Evolutionary conservation across 2,888 invertebrate genomes (phyloP).

Genomic region (Cataglyphis albicans): DNA sequence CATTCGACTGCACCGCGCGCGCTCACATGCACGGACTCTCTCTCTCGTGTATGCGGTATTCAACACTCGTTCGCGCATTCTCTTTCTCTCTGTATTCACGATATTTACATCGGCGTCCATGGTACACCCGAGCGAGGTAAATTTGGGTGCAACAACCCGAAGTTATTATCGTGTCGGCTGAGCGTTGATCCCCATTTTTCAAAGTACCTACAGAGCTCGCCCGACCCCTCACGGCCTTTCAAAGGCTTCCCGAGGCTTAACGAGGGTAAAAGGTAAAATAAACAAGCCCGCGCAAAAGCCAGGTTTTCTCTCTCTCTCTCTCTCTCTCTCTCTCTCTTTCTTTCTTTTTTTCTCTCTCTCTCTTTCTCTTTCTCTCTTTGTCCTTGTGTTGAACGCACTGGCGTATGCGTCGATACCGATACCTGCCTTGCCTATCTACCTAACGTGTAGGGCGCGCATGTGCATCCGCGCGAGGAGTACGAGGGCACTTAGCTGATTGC

Average conservation of each 20-base stretch:
- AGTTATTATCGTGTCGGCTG: slow-evolving; percentile 61
- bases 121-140: slow-evolving; percentile 54
- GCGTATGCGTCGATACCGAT: slow-evolving; percentile 56
- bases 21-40: no score
- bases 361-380: slow-evolving; percentile 5
- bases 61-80: slow-evolving; percentile 24
- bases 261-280: slow-evolving; percentile 64
- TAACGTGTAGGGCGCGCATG: slow-evolving; percentile 46
- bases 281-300: slow-evolving; percentile 63
- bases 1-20: not conserved
- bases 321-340: slow-evolving; percentile 15
- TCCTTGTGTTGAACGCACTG: slow-evolving; percentile 56
- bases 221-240: slow-evolving; percentile 56
- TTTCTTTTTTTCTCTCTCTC: not conserved
- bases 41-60: not conserved
- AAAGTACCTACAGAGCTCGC: slow-evolving; percentile 55
- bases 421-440: slow-evolving; percentile 40
- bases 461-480: slow-evolving; percentile 45
- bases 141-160: slow-evolving; percentile 58
- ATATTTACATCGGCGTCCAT: slow-evolving; percentile 51
- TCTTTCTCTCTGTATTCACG: slow-evolving; percentile 44
- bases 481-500: slow-evolving; percentile 66
- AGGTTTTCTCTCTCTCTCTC: slow-evolving; percentile 19
- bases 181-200: slow-evolving; percentile 64
- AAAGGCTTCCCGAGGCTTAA: slow-evolving; percentile 67